Conservation (phyloP, 1,140 invertebrate species). For the Leptonema lineaticorne region DNA sequence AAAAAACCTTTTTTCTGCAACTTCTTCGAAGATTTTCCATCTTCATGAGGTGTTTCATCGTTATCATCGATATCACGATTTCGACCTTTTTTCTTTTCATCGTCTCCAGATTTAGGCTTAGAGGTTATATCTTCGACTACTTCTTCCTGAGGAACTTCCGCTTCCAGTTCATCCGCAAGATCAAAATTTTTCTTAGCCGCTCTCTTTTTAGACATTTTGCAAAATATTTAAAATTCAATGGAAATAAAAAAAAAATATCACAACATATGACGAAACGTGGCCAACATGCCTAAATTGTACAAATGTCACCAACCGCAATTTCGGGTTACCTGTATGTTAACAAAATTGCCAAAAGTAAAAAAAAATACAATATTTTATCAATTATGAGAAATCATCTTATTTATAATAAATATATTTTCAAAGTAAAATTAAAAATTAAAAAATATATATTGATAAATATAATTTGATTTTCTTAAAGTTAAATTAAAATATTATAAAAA, state of each 20-base stretch:
- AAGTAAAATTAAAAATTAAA: no score
- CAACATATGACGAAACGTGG: conserved; percentile 34
- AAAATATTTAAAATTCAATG: conserved; percentile 8
- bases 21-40: conserved; percentile 53
- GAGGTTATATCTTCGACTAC: conserved; percentile 55
- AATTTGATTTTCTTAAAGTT: no score
- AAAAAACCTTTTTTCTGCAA: conserved; percentile 60
- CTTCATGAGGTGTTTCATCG: conserved; percentile 53
- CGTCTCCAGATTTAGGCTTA: conserved; percentile 52
- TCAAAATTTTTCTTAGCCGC: conserved; percentile 63
- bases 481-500: no score
- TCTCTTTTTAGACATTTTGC: conserved; percentile 62
- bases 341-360: not conserved
- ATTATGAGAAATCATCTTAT: no score
- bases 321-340: no score
- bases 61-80: conserved; percentile 55
- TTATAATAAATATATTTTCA: no score
- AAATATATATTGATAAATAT: no score
- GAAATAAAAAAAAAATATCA: conserved; percentile 34
- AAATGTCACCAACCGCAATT: conserved; percentile 24
- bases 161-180: conserved; percentile 60
- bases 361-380: no score
- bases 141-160: conserved; percentile 47
- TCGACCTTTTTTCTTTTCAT: conserved; percentile 55
- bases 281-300: conserved; percentile 17